Conservation (phyloP, 2,888 invertebrate species). For the Drosophila infuscata region DNA sequence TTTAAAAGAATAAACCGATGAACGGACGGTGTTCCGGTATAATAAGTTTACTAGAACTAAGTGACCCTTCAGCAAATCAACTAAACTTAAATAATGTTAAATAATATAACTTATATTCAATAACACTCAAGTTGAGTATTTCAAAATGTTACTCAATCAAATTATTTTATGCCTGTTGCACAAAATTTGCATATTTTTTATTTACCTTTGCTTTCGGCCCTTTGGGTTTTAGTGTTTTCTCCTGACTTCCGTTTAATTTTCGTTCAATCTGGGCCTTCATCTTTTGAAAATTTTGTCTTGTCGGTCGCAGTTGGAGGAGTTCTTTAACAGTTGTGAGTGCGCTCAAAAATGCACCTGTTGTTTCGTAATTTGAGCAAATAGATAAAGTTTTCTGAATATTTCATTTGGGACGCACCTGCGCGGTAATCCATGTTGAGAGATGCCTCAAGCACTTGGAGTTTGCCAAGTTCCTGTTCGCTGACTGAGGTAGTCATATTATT, state of each 20-base stretch:
- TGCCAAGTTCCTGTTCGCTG: conserved; percentile 47
- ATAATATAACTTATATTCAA: neutral
- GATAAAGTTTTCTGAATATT: conserved; percentile 12
- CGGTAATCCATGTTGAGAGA: conserved; percentile 71
- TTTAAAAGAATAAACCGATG: neutral
- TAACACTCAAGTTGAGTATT: neutral
- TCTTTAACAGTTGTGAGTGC: conserved; percentile 70
- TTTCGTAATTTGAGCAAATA: conserved; percentile 12
- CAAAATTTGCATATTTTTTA: conserved; percentile 10
- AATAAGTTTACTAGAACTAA: neutral
- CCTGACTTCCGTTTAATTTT: conserved; percentile 32
- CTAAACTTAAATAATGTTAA: neutral
- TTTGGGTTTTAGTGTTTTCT: conserved; percentile 23
- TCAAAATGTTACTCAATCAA: neutral
- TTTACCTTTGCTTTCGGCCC: conserved; percentile 41
- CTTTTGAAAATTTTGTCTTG: conserved; percentile 54
- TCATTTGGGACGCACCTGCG: conserved; percentile 61
- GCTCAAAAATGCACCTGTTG: conserved; percentile 69
- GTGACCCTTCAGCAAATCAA: neutral
- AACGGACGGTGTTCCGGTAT: neutral
- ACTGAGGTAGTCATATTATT: conserved; percentile 37
- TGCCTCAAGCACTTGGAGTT: conserved; percentile 66
- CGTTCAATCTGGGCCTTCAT: conserved; percentile 61
- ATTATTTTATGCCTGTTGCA: conserved; percentile 2
- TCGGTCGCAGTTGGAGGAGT: conserved; percentile 68